phyloP scores from a whole-genome alignment of 2,888 invertebrate genomes.

The Salpingus planirostris region DNA sequence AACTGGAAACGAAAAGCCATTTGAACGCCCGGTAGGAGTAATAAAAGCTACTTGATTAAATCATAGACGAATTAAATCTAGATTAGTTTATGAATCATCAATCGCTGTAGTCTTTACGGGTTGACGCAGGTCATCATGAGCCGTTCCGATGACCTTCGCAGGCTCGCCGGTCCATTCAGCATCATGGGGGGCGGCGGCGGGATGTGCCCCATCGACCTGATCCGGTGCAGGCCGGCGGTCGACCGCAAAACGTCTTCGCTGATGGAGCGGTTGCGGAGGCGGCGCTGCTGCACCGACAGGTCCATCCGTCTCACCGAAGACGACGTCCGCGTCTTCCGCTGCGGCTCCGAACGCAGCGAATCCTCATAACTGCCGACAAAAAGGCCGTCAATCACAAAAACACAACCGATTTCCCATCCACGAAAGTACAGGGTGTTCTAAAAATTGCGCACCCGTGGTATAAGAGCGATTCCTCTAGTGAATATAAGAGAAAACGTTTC shows the following conservation, averaged over 20 bases:
- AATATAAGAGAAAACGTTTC: no score
- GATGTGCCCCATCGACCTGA: constrained; percentile 21
- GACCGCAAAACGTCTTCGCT: constrained; percentile 30
- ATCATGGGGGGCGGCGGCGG: constrained; percentile 30
- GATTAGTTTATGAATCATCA: no score
- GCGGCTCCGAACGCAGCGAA: constrained; percentile 60
- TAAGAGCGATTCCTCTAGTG: no score
- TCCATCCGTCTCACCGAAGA: constrained; percentile 12
- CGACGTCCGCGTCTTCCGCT: constrained; percentile 32
- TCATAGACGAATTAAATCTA: no score
- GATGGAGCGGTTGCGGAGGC: constrained; percentile 33
- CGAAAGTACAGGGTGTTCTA: no score
- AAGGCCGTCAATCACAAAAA: no score
- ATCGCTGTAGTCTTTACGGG: no score
- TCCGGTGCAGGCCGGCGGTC: constrained; percentile 23
- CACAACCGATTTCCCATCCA: no score
- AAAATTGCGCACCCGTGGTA: no score
- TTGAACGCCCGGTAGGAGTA: no score
- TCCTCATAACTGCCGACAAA: constrained; percentile 72
- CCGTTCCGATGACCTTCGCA: constrained; percentile 30
- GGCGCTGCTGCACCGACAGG: constrained; percentile 15
- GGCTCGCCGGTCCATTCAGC: constrained; percentile 27
- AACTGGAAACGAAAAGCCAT: no score
- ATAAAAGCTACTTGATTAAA: no score
- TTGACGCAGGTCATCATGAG: constrained; percentile 30